Evolutionary conservation across 64 coral and sea anemone genomes (phyloP).

Genomic region (Catalaphyllia jardinei): DNA sequence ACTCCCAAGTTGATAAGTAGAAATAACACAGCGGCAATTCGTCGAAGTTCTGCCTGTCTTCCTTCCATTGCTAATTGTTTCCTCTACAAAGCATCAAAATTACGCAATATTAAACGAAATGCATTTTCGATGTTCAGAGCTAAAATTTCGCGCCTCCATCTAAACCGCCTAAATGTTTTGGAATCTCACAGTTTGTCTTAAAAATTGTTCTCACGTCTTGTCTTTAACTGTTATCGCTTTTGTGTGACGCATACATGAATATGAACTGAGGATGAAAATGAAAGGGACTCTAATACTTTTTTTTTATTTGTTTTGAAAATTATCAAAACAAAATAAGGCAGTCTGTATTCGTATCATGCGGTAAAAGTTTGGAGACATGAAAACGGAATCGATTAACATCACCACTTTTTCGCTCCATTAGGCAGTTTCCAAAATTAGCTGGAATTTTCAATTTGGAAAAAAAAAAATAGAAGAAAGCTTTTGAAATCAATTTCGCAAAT

Average conservation of each 20-base stretch:
- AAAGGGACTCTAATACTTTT: not conserved
- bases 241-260: not conserved
- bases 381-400: not conserved
- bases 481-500: not conserved
- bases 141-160: not conserved
- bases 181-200: not conserved
- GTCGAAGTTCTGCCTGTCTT: slow-evolving; percentile 10
- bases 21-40: slow-evolving; percentile 35
- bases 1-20: slow-evolving; percentile 45
- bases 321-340: slow-evolving; percentile 6
- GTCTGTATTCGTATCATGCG: not conserved
- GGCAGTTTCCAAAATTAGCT: not conserved
- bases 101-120: not conserved
- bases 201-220: not conserved
- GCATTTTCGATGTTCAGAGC: too few relatives aligned
- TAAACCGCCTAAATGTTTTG: not conserved
- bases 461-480: not conserved
- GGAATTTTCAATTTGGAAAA: not conserved
- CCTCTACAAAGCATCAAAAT: not conserved
- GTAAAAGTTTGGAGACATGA: not conserved
- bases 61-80: slow-evolving; percentile 26
- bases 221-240: not conserved
- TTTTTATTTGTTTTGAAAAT: slow-evolving; percentile 8
- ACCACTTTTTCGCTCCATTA: not conserved
- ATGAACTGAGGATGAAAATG: too few relatives aligned